Conservation (phyloP, 2,113 vertebrate species). For the Nanorana parkeri region DNA sequence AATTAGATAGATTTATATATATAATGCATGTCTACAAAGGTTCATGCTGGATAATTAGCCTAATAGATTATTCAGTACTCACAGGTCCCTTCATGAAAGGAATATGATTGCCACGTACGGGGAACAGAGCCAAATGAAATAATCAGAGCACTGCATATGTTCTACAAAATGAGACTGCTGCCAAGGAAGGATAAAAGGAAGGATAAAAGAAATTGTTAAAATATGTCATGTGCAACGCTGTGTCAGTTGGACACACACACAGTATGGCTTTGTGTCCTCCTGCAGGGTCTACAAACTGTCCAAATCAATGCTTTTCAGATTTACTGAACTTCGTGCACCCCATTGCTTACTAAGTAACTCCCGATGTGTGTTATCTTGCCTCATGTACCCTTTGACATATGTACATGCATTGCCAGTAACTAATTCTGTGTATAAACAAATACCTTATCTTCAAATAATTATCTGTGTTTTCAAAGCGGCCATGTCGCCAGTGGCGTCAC, state of each 20-base stretch:
- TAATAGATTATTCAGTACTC: not conserved
- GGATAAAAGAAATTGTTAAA: not conserved
- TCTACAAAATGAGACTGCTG: not conserved
- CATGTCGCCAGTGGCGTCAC: too few relatives aligned
- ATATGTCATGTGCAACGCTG: not conserved
- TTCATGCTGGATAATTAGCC: slow-evolving; percentile 1
- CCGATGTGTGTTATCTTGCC: too few relatives aligned
- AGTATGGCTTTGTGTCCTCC: too few relatives aligned
- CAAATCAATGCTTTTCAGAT: too few relatives aligned
- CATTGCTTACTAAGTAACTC: too few relatives aligned
- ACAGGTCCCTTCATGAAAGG: not conserved
- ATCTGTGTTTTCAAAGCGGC: too few relatives aligned
- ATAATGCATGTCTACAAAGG: slow-evolving; percentile 2
- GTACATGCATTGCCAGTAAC: too few relatives aligned
- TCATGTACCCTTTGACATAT: too few relatives aligned
- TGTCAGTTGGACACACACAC: not conserved
- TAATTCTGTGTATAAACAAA: too few relatives aligned
- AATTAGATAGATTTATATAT: slow-evolving; percentile 7
- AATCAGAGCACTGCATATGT: not conserved
- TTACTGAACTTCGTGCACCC: too few relatives aligned
- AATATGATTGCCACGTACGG: not conserved
- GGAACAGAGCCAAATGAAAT: slow-evolving; percentile 3
- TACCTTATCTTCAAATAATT: too few relatives aligned
- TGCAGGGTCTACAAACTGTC: too few relatives aligned
- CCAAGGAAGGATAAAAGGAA: not conserved